Evolutionary conservation across 2,888 invertebrate species (phyloP).

Genomic region (Ophioninae sp.): DNA sequence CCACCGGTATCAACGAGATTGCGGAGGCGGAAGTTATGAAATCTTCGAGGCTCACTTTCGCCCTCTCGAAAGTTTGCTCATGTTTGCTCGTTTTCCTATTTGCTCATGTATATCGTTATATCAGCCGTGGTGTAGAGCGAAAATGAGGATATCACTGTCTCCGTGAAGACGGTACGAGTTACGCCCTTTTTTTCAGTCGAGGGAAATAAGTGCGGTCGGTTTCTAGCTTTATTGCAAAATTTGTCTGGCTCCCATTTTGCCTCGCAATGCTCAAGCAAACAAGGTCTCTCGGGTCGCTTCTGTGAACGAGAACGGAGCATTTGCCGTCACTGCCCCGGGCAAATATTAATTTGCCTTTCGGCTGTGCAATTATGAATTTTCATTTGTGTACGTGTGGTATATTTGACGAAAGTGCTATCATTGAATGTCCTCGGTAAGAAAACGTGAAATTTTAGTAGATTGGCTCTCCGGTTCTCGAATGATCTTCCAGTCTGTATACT

Average conservation of each 20-base stretch:
- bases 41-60: constrained; percentile 25
- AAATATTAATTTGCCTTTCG: constrained; percentile 25
- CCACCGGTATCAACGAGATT: not conserved
- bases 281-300: constrained; percentile 27
- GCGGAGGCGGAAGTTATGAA: constrained; percentile 9
- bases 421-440: constrained; percentile 40
- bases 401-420: constrained; percentile 24
- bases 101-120: constrained; percentile 24
- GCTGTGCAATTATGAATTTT: constrained; percentile 52
- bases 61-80: constrained; percentile 43
- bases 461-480: not conserved
- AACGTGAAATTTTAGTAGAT: constrained; percentile 38
- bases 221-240: constrained; percentile 51
- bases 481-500: not conserved
- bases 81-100: constrained; percentile 31
- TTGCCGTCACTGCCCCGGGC: constrained; percentile 4
- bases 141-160: not conserved
- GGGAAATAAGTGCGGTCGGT: constrained; percentile 36
- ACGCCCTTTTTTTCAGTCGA: constrained; percentile 2
- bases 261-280: constrained; percentile 15
- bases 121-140: not conserved
- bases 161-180: not conserved
- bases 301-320: constrained; percentile 9
- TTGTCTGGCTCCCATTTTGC: constrained; percentile 25
- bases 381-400: constrained; percentile 15